Evolutionary conservation across 2,113 vertebrate genomes (phyloP).

Genomic region (Eolophus roseicapilla): DNA sequence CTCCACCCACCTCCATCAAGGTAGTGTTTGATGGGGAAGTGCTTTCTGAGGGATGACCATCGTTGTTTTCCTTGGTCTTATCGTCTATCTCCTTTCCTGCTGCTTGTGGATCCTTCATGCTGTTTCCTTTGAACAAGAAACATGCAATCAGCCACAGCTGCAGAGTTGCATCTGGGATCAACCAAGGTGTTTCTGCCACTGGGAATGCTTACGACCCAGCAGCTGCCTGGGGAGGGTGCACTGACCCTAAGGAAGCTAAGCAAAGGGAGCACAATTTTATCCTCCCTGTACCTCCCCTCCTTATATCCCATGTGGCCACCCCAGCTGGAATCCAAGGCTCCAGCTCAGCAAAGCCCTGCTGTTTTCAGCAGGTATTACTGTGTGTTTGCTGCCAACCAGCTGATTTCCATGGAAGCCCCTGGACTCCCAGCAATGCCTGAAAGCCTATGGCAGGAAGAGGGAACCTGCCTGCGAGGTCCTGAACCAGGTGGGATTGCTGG

Average conservation of each 20-base stretch:
- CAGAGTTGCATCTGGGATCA: not conserved
- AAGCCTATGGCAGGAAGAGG: not conserved
- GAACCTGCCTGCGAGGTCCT: not conserved
- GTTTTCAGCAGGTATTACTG: not conserved
- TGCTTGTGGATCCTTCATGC: constrained; percentile 62
- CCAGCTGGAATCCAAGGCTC: not conserved
- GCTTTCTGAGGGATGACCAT: constrained; percentile 12
- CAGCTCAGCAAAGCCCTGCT: not conserved
- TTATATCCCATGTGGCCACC: not conserved
- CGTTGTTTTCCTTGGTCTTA: not conserved
- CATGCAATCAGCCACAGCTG: not conserved
- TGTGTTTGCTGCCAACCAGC: not conserved
- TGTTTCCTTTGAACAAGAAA: constrained; percentile 70
- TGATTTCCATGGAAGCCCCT: not conserved
- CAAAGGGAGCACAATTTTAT: not conserved
- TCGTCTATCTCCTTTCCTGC: not conserved
- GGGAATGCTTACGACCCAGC: not conserved
- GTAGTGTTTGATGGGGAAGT: not conserved
- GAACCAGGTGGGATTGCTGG: not conserved
- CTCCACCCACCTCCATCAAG: not conserved
- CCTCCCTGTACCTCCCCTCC: not conserved
- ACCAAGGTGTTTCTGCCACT: not conserved
- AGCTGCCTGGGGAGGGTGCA: not conserved
- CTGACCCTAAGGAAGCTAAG: not conserved
- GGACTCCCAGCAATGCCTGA: not conserved